phyloP scores from a whole-genome alignment of 2,113 vertebrate species.

The Pheucticus melanocephalus region DNA sequence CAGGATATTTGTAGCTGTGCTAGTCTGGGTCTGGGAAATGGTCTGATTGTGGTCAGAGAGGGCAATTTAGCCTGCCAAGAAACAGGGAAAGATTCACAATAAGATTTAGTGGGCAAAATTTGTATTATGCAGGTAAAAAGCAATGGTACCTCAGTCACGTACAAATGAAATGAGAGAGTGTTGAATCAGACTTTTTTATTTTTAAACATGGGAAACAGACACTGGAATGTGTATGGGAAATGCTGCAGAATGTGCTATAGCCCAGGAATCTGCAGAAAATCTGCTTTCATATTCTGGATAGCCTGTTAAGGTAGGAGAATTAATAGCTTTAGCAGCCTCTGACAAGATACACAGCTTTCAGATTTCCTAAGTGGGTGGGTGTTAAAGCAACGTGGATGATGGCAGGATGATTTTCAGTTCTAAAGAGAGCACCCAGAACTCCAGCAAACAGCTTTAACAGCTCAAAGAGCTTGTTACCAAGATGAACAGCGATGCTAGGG shows the following conservation, averaged over 20 bases:
- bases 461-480: neutral
- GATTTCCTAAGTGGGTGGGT: slow-evolving; percentile 26
- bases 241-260: slow-evolving; percentile 7
- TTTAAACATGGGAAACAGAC: slow-evolving; percentile 32
- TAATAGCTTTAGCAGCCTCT: slow-evolving; percentile 13
- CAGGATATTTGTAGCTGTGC: neutral
- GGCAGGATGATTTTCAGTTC: slow-evolving; percentile 28
- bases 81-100: neutral
- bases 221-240: neutral
- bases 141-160: neutral
- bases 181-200: slow-evolving; percentile 27
- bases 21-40: neutral
- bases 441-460: neutral
- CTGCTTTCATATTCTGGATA: neutral
- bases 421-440: neutral
- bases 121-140: neutral
- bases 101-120: neutral
- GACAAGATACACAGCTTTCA: slow-evolving; percentile 27
- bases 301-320: neutral
- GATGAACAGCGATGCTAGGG: neutral
- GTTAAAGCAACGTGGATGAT: slow-evolving; percentile 24
- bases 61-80: neutral
- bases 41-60: neutral
- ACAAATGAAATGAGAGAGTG: neutral
- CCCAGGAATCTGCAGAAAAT: slow-evolving; percentile 4